phyloP scores from a whole-genome alignment of 2,888 invertebrate genomes.

The Spilosoma lubricipeda region DNA sequence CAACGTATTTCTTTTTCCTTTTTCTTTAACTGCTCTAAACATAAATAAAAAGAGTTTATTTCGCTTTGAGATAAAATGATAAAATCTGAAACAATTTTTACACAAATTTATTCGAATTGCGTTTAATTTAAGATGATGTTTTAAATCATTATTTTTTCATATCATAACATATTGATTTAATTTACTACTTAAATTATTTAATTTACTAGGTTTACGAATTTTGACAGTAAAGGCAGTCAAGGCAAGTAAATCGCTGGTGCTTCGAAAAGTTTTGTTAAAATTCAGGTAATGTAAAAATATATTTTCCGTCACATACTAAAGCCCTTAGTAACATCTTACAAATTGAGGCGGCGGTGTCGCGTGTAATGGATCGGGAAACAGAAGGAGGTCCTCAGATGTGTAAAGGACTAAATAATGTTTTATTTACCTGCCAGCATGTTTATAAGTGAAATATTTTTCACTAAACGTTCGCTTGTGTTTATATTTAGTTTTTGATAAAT shows the following conservation, averaged over 20 bases:
- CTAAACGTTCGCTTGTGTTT: not conserved
- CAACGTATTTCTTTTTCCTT: constrained; percentile 27
- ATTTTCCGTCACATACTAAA: not conserved
- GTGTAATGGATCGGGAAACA: not conserved
- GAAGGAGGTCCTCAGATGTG: not conserved
- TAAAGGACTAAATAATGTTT: not conserved
- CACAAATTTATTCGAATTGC: not conserved
- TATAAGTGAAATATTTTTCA: not conserved
- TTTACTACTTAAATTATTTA: no score
- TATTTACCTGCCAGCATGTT: not conserved
- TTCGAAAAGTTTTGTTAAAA: not conserved
- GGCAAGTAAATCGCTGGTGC: not conserved
- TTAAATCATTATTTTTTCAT: no score
- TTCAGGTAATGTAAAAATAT: not conserved
- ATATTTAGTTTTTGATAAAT: not conserved
- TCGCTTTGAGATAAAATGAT: not conserved
- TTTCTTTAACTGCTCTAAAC: not conserved
- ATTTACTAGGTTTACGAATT: no score
- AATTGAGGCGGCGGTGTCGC: not conserved
- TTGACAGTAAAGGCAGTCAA: not conserved
- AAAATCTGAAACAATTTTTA: not conserved
- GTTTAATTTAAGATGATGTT: not conserved
- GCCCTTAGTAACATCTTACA: not conserved
- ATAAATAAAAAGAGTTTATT: not conserved
- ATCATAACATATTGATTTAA: no score